Percentiles rank a stretch among this genome's conserved stretches.
Evolutionary conservation across 1,140 invertebrate genomes (phyloP).

Genomic region (Scaptomyza montana): DNA sequence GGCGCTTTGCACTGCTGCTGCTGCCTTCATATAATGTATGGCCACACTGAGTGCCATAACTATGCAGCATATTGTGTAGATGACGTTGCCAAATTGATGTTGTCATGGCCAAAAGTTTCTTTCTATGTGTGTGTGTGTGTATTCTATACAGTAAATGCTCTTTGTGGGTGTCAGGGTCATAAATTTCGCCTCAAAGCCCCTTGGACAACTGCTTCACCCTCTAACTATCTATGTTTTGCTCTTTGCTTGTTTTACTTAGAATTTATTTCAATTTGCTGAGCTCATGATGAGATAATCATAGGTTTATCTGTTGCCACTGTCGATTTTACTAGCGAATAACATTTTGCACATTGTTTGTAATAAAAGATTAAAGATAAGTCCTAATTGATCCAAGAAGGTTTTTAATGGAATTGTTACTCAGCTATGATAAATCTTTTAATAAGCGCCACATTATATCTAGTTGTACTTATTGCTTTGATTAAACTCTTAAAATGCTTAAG

Average conservation of each 20-base stretch:
- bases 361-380: neutral
- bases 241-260: neutral
- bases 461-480: too few relatives aligned
- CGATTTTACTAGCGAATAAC: neutral
- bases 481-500: too few relatives aligned
- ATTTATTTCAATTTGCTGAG: slow-evolving; percentile 65
- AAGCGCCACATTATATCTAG: too few relatives aligned
- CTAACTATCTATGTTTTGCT: neutral
- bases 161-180: slow-evolving; percentile 53
- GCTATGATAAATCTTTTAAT: too few relatives aligned
- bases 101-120: slow-evolving; percentile 47
- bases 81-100: slow-evolving; percentile 57
- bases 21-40: slow-evolving; percentile 32
- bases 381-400: too few relatives aligned
- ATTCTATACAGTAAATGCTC: too few relatives aligned
- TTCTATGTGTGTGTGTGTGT: neutral
- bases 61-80: slow-evolving; percentile 70
- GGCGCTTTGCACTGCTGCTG: neutral
- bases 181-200: slow-evolving; percentile 48
- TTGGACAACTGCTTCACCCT: slow-evolving; percentile 10
- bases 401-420: too few relatives aligned
- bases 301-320: slow-evolving; percentile 25
- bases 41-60: slow-evolving; percentile 53
- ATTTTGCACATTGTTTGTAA: neutral
- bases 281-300: slow-evolving; percentile 55